Base-by-base conservation (phyloP, 2,888 invertebrate genomes). In the Pteria penguin region DNA sequence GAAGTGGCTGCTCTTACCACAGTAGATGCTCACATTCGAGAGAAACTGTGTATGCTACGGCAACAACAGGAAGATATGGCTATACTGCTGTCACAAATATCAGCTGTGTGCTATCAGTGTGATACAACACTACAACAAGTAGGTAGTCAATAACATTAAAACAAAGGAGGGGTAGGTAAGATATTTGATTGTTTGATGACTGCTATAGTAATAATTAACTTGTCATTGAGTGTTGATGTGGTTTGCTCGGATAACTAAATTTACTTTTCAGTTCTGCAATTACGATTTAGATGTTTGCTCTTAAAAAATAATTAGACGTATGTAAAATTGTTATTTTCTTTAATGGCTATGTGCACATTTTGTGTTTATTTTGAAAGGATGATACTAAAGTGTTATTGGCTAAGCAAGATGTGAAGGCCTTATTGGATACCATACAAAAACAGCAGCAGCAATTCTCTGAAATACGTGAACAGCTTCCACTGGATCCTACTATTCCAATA, bases 401-500 rank as follows among this genome's bases (percentile, higher is more conserved):
- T 24, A 92, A 93, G 22, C 88, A 90, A 22, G 94, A 94, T 81
- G 92, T 94, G 5, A 92, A 92, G 73, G 91, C 93, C 65, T 91
- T 94, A 29, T 83, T 94, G 68, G 93, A 92, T 32, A 93, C 93
- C 0, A 88, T 94, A 65, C 93, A 94, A 81, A 93, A 94, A 82
- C 94, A 94, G 76, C 93, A 94, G 77, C 93, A 93, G 79, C 93
- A 94, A 87, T 94, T 94, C 83, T 90, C 93, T 31, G 94, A 94
- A 75, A 89, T 94, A 33, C 93, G 93, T 4, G 93, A 93, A 75
- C 93, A 94, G 78, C 90, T 94, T 14, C 93, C 93, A 18, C 92
- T 94, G 0, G 94, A 94, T 79, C 92, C 94, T 1, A 92, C 93
- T 72, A 94, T 94, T 82, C 94, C 94, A 1, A 94, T 94, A 81